A percentile compares a stretch with the other conserved stretches of the same genome.
Conservation (phyloP, 2,888 invertebrate genomes). For the Cheilosia grossa region DNA sequence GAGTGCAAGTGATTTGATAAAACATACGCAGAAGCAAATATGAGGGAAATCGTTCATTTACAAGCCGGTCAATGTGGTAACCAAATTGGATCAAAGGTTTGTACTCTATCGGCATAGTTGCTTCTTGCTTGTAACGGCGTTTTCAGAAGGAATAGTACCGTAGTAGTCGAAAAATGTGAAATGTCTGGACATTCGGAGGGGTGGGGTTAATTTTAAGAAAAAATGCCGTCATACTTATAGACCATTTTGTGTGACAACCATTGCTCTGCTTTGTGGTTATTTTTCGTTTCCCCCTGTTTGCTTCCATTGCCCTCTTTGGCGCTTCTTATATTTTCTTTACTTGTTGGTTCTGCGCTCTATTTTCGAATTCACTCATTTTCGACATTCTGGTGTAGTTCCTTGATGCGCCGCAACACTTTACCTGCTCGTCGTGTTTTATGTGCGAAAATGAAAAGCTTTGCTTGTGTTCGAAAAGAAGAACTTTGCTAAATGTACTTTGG, state of each 20-base stretch:
- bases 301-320: conserved; percentile 2
- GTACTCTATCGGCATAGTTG: conserved; percentile 75
- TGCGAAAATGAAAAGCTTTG: conserved; percentile 52
- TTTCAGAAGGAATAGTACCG: not conserved
- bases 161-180: not conserved
- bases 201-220: conserved; percentile 28
- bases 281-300: conserved; percentile 28
- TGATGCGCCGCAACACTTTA: conserved; percentile 53
- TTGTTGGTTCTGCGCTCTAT: conserved; percentile 27
- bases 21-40: conserved; percentile 83
- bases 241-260: conserved; percentile 67
- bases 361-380: conserved; percentile 60
- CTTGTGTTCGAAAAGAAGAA: conserved; percentile 16
- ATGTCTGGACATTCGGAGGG: not conserved
- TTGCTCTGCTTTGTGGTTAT: conserved; percentile 43
- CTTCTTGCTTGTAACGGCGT: not conserved
- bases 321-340: conserved; percentile 4
- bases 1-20: conserved; percentile 51
- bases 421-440: conserved; percentile 55
- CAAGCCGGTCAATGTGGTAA: conserved; percentile 96
- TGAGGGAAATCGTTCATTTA: conserved; percentile 96
- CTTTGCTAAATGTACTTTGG: conserved; percentile 9
- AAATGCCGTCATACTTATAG: conserved; percentile 53
- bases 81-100: conserved; percentile 95
- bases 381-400: conserved; percentile 53